Evolutionary conservation across 2,888 invertebrate genomes (phyloP), one percentile per base, ranked within the genome.

Genomic region (Melanotus villosus): DNA sequence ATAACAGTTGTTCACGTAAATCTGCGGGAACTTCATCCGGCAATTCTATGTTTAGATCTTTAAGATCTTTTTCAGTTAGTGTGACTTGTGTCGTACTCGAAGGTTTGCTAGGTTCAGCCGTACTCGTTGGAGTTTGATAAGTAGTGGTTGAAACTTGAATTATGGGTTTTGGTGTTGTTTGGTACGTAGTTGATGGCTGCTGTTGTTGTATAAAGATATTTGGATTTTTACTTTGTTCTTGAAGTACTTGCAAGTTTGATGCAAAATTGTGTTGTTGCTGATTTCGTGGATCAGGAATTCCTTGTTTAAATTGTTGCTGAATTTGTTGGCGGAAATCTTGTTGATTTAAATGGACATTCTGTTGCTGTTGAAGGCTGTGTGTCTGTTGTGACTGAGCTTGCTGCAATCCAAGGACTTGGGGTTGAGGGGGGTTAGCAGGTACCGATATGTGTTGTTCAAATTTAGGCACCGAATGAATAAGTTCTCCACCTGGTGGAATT

Each of bases 21-120:
- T 96, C 95, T 74, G 94, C 95, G 2, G 96, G 96, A 4, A 95
- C 95, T 86, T 96, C 95, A 78, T 94, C 95, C 9, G 96, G 96
- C 43, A 96, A 85, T 75, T 88, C 85, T 41, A 85, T 83, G 74
- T 90, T 88, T 68, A 89, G 82, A 36, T 88, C 86, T 79, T 87
- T 89, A 58, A 87, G 87, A 76, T 89, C 90, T 76, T 88, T 89
- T 32, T 84, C 84, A 63, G 87, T 87, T 60, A 88, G 87, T 67
- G 87, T 87, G 23, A 84, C 79, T 58, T 18, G 23, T 26, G 21
- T 26, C 21, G 34, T 18, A 0, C 58, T 87, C 52, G 87, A 84
- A 1, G 87, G 86, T 63, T 87, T 88, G 0, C 85, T 80, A 0
- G 87, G 85, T 45, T 88, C 85, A 34, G 88, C 87, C 1, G 89